Base-by-base conservation (phyloP, 2,113 vertebrate species). In the Larimichthys polyactis region DNA sequence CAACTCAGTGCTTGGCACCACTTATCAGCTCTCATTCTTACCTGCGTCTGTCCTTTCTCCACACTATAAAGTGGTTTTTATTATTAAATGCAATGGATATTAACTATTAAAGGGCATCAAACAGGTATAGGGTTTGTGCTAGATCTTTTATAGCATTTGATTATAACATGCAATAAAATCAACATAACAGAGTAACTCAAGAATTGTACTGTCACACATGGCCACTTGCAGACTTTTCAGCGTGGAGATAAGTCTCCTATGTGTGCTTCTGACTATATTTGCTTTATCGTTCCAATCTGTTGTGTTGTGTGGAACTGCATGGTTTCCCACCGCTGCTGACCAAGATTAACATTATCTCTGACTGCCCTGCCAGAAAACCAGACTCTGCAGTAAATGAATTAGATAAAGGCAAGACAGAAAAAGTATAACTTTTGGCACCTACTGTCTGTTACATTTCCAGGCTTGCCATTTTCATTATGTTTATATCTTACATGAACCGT, bases 291-390 rank as follows among this genome's bases (percentile, higher is more conserved):
- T 67, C 71, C 86, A 81, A 90, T 93, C 90, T 87, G 78, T 88
- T 89, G 87, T 92, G 93, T 92, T 94, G 90, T 83, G 83, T 75
- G 83, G 86, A 83, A 54, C 82, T 84, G 90, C 85, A 89, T 85
- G 86, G 85, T 82, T 87, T 91, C 87, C 90, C 87, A 79, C 85
- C 66, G 85, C 92, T 89, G 90, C 87, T 93, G 92, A 92, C 91
- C 90, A 90, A 94, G 94, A 95, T 95, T 94, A 94, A 92, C 90
- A 95, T 95, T 94, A 94, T 94, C 94, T 95, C 86, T 89, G 89
- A 90, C 92, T 82, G 85, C 83, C 89, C 91, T 90, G 89, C 88
- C 92, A 90, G 91, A 92, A 91, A 92, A 91, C 90, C 90, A 94
- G 90, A 87, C 89, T 86, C 72, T 90, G 88, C 83, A 86, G 83